These are phyloP conservation scores for Catonia carolina DNA, from an alignment of 2,888 invertebrate genomes.

Conservation along the genomic window DNA sequence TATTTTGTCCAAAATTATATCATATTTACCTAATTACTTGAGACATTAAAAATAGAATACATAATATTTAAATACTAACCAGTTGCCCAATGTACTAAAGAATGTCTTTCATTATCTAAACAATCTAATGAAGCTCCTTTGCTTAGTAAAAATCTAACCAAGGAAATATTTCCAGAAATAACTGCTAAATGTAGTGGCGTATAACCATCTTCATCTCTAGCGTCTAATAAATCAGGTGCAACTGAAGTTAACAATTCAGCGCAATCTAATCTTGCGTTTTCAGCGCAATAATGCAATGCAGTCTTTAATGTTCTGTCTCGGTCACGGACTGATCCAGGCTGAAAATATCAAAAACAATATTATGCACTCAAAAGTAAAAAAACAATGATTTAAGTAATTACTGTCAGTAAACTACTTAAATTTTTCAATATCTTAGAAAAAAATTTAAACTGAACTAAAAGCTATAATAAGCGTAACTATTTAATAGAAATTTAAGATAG, in stretches of 20 bases:
- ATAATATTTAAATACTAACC: conserved; percentile 67
- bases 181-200: conserved; percentile 93
- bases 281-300: conserved; percentile 90
- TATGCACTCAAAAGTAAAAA: background rate
- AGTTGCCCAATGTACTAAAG: conserved; percentile 96
- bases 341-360: conserved; percentile 35
- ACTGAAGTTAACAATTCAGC: conserved; percentile 67
- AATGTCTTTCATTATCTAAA: conserved; percentile 89
- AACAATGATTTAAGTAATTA: too few relatives aligned
- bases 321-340: conserved; percentile 57
- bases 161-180: conserved; percentile 82
- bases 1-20: background rate
- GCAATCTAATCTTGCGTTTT: conserved; percentile 52
- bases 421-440: too few relatives aligned
- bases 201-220: conserved; percentile 87
- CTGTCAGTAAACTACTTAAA: too few relatives aligned
- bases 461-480: too few relatives aligned
- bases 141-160: conserved; percentile 78
- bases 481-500: too few relatives aligned
- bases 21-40: background rate
- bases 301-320: conserved; percentile 77
- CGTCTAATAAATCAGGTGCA: conserved; percentile 77
- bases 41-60: too few relatives aligned
- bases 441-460: too few relatives aligned
- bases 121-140: conserved; percentile 86